These are phyloP conservation scores for Drosophila quadrilineata DNA, from an alignment of 1,140 invertebrate species.

Conservation along the genomic window DNA sequence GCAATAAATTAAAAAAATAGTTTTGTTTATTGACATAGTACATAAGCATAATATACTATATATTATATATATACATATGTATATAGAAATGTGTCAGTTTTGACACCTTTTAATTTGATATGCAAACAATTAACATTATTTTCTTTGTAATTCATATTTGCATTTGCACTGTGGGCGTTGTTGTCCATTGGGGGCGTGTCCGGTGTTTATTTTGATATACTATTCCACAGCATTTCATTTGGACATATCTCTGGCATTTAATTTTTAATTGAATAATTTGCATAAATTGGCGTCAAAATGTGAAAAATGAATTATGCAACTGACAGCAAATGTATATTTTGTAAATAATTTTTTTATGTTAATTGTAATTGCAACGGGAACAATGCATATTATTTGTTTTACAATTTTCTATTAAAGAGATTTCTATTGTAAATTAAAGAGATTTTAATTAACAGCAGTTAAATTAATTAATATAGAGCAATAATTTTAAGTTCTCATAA, in stretches of 20 bases:
- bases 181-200: not conserved
- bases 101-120: not conserved
- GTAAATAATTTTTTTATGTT: not conserved
- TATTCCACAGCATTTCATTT: too few relatives aligned
- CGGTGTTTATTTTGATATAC: too few relatives aligned
- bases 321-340: too few relatives aligned
- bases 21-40: too few relatives aligned
- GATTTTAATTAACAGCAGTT: too few relatives aligned
- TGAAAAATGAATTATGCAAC: too few relatives aligned
- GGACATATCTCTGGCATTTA: constrained; percentile 16
- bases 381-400: not conserved
- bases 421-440: too few relatives aligned
- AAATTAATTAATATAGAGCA: too few relatives aligned
- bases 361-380: not conserved
- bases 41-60: too few relatives aligned
- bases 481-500: too few relatives aligned
- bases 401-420: too few relatives aligned
- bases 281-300: not conserved
- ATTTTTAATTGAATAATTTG: constrained; percentile 35
- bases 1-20: constrained; percentile 1
- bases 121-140: constrained; percentile 4
- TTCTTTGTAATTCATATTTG: not conserved
- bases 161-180: constrained; percentile 2
- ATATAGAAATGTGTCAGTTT: not conserved
- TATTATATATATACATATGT: not conserved